Evolutionary conservation across 2,888 invertebrate genomes (phyloP).

Genomic region (Dicycla oo): DNA sequence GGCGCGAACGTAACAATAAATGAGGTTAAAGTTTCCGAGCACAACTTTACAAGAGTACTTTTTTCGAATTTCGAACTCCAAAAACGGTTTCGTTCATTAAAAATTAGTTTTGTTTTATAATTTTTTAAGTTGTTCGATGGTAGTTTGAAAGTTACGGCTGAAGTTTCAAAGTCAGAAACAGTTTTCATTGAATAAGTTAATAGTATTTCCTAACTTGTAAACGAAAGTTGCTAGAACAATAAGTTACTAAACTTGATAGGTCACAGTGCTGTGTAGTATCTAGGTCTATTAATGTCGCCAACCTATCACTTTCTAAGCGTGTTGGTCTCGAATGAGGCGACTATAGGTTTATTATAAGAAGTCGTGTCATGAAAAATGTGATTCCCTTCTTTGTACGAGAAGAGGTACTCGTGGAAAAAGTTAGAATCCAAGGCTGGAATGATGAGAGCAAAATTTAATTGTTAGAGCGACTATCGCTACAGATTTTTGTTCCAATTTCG

Average conservation of each 20-base stretch:
- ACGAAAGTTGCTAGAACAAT: conserved; percentile 48
- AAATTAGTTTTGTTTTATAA: conserved; percentile 19
- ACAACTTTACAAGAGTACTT: conserved; percentile 77
- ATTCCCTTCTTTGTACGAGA: neutral
- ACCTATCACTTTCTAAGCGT: conserved; percentile 4
- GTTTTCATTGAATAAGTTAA: conserved; percentile 45
- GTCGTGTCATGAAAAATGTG: neutral
- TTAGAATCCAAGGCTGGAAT: neutral
- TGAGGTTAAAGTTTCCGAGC: conserved; percentile 89
- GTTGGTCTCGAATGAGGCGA: neutral
- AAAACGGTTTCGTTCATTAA: conserved; percentile 61
- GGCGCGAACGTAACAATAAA: conserved; percentile 81
- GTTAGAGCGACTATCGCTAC: neutral
- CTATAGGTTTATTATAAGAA: neutral
- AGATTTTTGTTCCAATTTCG: neutral
- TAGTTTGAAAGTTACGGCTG: conserved; percentile 22
- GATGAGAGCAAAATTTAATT: neutral
- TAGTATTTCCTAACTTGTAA: conserved; percentile 44
- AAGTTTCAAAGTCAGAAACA: conserved; percentile 46
- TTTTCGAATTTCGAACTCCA: conserved; percentile 71
- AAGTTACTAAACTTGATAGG: conserved; percentile 16
- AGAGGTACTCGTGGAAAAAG: neutral
- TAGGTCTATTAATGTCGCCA: conserved; percentile 19
- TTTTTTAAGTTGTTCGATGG: conserved; percentile 10
- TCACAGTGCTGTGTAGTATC: conserved; percentile 1